A percentile compares a stretch with the other conserved stretches of the same genome.
Conservation (phyloP, 2,888 invertebrate genomes). For the Holacanthella duospinosa region DNA sequence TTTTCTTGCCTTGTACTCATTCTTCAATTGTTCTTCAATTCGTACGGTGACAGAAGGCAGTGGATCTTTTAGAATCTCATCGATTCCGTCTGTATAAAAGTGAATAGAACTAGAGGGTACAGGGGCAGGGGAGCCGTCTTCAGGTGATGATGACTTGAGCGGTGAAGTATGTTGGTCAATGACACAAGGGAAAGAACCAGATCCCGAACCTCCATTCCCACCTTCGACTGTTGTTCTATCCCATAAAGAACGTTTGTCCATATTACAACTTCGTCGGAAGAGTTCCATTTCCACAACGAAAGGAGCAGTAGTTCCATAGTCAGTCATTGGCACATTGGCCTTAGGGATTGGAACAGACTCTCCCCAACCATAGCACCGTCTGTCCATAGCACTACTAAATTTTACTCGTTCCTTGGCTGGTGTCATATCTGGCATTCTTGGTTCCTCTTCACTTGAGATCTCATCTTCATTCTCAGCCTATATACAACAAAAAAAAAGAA, state of each 20-base stretch:
- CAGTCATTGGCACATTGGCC: not conserved
- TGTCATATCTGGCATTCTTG: not conserved
- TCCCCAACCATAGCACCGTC: not conserved
- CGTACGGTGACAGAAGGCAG: too few relatives aligned
- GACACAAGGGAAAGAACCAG: not conserved
- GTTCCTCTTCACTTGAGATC: constrained; percentile 34
- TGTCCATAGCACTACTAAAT: not conserved
- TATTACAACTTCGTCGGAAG: not conserved
- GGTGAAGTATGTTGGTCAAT: not conserved
- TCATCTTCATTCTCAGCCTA: constrained; percentile 33
- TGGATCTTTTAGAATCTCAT: too few relatives aligned
- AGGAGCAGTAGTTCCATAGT: not conserved
- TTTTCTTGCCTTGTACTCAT: too few relatives aligned
- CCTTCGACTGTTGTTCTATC: not conserved
- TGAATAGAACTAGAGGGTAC: too few relatives aligned
- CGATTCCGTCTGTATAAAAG: too few relatives aligned
- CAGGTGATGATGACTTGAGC: not conserved
- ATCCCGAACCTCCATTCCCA: not conserved
- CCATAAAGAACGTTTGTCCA: not conserved
- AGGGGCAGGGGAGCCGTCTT: not conserved
- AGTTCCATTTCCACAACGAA: not conserved
- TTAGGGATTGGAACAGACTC: not conserved
- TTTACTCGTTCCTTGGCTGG: not conserved
- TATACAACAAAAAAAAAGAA: not conserved
- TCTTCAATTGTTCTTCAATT: too few relatives aligned